phyloP scores from a whole-genome alignment of 2,888 invertebrate genomes.

The Luperina testacea region DNA sequence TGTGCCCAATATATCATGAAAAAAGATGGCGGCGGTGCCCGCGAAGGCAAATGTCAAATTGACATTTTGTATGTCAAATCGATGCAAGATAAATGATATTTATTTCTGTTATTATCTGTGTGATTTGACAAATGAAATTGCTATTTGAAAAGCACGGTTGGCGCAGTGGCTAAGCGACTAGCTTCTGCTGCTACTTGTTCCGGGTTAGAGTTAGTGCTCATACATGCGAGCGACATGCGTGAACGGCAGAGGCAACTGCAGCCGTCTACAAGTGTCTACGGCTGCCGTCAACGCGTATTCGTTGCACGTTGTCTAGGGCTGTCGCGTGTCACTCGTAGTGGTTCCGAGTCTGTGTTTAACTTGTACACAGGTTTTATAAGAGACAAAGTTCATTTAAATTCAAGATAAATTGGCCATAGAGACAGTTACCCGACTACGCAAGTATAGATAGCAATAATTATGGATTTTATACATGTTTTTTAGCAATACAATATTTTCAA shows the following conservation, averaged over 20 bases:
- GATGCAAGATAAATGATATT: neutral
- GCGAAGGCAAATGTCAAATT: neutral
- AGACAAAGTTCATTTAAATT: neutral
- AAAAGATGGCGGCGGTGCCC: neutral
- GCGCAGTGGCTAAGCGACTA: neutral
- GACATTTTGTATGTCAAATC: neutral
- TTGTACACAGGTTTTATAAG: neutral
- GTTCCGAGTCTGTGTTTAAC: neutral
- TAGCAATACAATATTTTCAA: conserved; percentile 9
- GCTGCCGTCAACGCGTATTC: too few species aligned
- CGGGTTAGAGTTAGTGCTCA: too few species aligned
- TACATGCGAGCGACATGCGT: too few species aligned
- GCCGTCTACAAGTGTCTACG: too few species aligned
- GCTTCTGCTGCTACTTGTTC: neutral
- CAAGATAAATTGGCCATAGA: conserved; percentile 25
- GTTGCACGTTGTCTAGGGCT: too few species aligned
- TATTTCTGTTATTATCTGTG: neutral
- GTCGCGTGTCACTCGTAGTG: neutral
- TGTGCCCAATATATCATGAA: conserved; percentile 28
- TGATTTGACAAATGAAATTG: neutral
- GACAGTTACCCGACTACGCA: conserved; percentile 59
- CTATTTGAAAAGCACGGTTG: neutral
- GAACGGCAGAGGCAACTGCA: too few species aligned
- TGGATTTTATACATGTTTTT: conserved; percentile 25
- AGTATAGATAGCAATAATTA: conserved; percentile 43